These are phyloP conservation scores for Psilopsiagon aymara DNA, from an alignment of 2,113 vertebrate genomes.

Conservation along the genomic window DNA sequence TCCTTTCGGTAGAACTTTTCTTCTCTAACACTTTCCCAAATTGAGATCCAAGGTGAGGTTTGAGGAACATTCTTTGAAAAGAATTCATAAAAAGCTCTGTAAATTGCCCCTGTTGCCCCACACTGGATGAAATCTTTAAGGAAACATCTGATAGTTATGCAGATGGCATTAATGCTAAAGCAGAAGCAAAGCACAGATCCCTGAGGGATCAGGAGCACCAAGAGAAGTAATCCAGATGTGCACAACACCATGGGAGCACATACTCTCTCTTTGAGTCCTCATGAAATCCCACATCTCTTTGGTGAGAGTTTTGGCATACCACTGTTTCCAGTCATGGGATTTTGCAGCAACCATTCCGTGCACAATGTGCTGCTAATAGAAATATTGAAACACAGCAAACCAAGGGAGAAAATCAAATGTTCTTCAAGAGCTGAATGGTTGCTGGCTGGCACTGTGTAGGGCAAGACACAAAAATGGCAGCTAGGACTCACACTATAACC, in stretches of 20 bases:
- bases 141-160: neutral
- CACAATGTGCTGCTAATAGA: neutral
- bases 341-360: neutral
- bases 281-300: neutral
- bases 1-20: neutral
- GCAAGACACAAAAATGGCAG: neutral
- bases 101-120: neutral
- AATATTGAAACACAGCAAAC: neutral
- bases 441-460: neutral
- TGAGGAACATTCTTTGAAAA: neutral
- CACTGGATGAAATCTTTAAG: neutral
- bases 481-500: neutral
- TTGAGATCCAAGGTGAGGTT: neutral
- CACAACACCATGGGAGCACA: neutral
- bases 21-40: neutral
- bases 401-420: neutral
- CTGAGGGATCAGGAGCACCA: neutral
- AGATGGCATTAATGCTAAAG: neutral
- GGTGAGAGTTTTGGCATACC: neutral
- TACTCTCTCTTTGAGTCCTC: neutral
- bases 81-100: neutral
- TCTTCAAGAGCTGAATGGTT: neutral
- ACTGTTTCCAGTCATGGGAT: neutral
- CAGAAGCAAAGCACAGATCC: neutral
- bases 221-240: neutral